These are phyloP conservation scores for Spisula solida DNA, from an alignment of 2,888 invertebrate species.

Conservation along the genomic window DNA sequence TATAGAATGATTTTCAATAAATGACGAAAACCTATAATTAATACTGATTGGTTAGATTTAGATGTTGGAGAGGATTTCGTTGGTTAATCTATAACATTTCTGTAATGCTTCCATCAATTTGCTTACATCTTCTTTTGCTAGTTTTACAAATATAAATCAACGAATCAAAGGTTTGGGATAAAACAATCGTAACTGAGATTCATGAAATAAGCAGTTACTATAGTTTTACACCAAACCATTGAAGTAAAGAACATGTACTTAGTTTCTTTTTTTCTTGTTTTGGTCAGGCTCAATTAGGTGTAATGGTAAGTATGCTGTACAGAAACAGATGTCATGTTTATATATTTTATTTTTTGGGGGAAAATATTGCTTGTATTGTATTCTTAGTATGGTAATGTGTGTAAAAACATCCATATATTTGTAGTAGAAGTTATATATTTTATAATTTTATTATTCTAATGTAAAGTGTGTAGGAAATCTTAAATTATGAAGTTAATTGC, in stretches of 20 bases:
- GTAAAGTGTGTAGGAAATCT: neutral
- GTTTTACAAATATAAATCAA: too few species aligned
- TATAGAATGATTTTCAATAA: too few species aligned
- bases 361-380: neutral
- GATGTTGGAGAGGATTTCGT: too few species aligned
- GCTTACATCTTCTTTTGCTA: too few species aligned
- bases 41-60: too few species aligned
- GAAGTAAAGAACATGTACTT: neutral
- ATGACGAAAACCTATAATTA: too few species aligned
- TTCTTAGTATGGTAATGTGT: neutral
- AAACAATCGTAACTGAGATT: too few species aligned
- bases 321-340: conserved; percentile 18
- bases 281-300: conserved; percentile 80
- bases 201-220: too few species aligned
- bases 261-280: conserved; percentile 45
- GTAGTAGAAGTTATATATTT: neutral
- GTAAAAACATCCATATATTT: neutral
- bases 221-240: too few species aligned
- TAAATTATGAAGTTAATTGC: neutral
- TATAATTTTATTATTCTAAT: neutral
- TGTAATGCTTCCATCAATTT: too few species aligned
- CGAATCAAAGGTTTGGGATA: too few species aligned
- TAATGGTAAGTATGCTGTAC: conserved; percentile 79
- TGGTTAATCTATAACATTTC: too few species aligned
- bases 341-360: neutral